Percentiles rank a stretch among this genome's conserved stretches.
Conservation (phyloP, 2,888 invertebrate genomes). For the Aphodius granarius region DNA sequence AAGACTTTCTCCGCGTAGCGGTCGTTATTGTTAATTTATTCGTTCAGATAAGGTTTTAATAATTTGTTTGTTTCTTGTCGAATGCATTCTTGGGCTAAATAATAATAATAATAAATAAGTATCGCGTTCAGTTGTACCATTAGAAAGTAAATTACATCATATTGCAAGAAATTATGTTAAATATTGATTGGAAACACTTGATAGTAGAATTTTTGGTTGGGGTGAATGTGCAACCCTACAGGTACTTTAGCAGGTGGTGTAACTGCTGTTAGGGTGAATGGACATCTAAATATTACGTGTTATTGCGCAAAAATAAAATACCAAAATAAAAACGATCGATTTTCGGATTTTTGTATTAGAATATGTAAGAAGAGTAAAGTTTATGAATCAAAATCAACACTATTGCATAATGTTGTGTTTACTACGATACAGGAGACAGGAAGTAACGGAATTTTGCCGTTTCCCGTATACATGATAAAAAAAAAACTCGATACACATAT, state of each 20-base stretch:
- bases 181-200: not conserved
- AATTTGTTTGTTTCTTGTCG: not conserved
- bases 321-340: too few relatives aligned
- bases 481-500: not conserved
- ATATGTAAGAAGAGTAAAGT: too few relatives aligned
- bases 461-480: conserved; percentile 5
- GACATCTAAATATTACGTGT: too few relatives aligned
- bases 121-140: not conserved
- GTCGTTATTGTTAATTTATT: conserved; percentile 11
- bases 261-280: not conserved
- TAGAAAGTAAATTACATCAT: not conserved
- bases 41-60: not conserved
- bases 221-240: not conserved
- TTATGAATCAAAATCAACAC: too few relatives aligned
- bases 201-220: not conserved
- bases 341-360: too few relatives aligned
- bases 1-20: conserved; percentile 11
- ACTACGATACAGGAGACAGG: not conserved
- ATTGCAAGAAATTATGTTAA: not conserved
- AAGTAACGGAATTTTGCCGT: not conserved
- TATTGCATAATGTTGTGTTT: not conserved
- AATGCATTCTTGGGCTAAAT: not conserved
- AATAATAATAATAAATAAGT: not conserved
- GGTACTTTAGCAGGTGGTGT: not conserved
- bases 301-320: too few relatives aligned